Percentiles rank a stretch among this genome's conserved stretches.
Evolutionary conservation across 2,888 invertebrate genomes (phyloP).

Genomic region (Epicampocera succincta): DNA sequence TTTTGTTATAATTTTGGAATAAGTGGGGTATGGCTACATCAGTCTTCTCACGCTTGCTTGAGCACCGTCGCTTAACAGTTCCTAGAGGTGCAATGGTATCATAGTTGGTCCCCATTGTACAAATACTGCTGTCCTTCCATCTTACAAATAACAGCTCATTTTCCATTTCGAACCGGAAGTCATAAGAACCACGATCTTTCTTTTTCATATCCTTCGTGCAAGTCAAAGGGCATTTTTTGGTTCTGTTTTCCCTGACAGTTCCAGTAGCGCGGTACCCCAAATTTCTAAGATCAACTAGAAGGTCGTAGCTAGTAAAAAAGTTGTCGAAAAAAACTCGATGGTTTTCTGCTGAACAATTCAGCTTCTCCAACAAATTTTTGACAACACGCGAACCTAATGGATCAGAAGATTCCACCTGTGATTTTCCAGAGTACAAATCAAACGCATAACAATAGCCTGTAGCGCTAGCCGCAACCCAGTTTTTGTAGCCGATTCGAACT

Average conservation of each 20-base stretch:
- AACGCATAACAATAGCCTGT: constrained; percentile 16
- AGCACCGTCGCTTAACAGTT: not conserved
- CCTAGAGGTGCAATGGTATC: not conserved
- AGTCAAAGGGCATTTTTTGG: not conserved
- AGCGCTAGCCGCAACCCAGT: constrained; percentile 10
- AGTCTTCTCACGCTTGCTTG: constrained; percentile 8
- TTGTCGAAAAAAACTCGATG: constrained; percentile 8
- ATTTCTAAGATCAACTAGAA: not conserved
- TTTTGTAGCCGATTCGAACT: constrained; percentile 8
- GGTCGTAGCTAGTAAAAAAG: constrained; percentile 2
- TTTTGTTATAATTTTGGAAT: constrained; percentile 4
- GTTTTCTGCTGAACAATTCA: not conserved
- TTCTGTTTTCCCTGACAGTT: not conserved
- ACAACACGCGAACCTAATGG: not conserved
- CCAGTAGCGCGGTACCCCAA: constrained; percentile 11
- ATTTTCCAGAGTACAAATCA: constrained; percentile 5
- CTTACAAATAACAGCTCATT: too few relatives aligned
- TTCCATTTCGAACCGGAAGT: too few relatives aligned
- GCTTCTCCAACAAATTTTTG: not conserved
- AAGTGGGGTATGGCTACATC: not conserved
- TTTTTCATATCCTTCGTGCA: not conserved
- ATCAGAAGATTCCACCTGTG: not conserved
- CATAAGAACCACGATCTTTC: not conserved
- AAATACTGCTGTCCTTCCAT: too few relatives aligned
- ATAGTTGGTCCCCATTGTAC: too few relatives aligned